These are phyloP conservation scores for Cacatua alba DNA, from an alignment of 2,113 vertebrate genomes.

Conservation along the genomic window DNA sequence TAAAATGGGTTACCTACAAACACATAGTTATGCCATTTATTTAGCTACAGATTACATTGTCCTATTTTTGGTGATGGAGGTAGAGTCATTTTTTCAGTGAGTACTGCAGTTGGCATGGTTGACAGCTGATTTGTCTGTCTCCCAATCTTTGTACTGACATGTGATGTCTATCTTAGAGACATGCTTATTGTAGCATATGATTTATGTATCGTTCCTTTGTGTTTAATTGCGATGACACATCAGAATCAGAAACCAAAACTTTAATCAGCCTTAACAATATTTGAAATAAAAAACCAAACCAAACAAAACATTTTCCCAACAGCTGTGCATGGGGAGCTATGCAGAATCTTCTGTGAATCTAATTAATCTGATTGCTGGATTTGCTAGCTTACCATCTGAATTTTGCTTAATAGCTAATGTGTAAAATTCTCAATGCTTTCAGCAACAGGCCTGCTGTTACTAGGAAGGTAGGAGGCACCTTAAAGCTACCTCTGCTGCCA, in stretches of 20 bases:
- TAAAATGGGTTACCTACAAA: background rate
- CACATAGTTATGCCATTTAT: background rate
- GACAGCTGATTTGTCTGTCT: background rate
- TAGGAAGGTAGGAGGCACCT: background rate
- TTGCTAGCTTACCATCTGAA: background rate
- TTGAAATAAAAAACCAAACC: background rate
- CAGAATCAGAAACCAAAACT: conserved; percentile 16
- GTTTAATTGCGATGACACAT: conserved; percentile 54
- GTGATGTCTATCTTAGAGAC: background rate
- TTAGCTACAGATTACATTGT: background rate
- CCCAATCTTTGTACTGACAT: background rate
- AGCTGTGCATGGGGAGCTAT: background rate
- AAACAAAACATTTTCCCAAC: background rate
- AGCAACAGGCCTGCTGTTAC: background rate
- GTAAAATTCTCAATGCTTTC: background rate
- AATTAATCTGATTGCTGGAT: background rate
- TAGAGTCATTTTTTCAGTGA: background rate
- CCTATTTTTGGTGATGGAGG: background rate
- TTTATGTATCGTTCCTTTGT: conserved; percentile 27
- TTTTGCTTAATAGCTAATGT: background rate
- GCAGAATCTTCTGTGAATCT: background rate
- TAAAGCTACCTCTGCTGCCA: background rate
- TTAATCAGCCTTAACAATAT: background rate
- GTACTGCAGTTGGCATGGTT: background rate
- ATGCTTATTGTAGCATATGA: background rate